phyloP scores from a whole-genome alignment of 2,797 vertebrate species.

The Urocyon cinereoargenteus region DNA sequence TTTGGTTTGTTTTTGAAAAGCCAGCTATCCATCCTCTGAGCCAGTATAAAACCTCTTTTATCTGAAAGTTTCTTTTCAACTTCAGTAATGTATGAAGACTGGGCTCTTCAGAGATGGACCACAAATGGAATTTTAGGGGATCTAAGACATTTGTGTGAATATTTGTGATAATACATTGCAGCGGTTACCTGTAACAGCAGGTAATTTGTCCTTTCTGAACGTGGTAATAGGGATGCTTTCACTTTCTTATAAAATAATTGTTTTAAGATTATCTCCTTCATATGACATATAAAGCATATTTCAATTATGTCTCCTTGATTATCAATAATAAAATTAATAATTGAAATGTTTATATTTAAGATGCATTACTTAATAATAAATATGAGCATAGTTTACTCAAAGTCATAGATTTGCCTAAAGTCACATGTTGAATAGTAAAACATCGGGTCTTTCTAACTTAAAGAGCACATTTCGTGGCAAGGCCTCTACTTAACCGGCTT shows the following conservation, averaged over 20 bases:
- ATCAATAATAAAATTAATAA: background rate
- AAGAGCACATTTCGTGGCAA: background rate
- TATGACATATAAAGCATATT: background rate
- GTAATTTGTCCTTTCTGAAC: slow-evolving; percentile 22
- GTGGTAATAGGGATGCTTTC: background rate
- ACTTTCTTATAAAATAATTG: background rate
- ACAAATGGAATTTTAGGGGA: slow-evolving; percentile 39
- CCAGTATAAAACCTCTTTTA: background rate
- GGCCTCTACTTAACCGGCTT: background rate
- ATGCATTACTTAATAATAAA: background rate
- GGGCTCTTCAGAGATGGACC: background rate
- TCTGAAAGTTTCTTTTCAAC: slow-evolving; percentile 40
- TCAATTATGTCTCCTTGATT: background rate
- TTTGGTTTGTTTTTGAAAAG: slow-evolving; percentile 64
- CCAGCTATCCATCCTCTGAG: background rate
- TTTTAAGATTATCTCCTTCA: slow-evolving; percentile 23
- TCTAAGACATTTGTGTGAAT: slow-evolving; percentile 26
- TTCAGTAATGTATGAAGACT: slow-evolving; percentile 30
- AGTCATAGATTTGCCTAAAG: background rate
- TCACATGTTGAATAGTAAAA: background rate
- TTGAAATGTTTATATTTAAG: background rate
- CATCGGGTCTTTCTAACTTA: background rate
- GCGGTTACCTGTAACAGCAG: background rate
- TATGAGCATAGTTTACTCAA: background rate
- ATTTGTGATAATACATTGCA: slow-evolving; percentile 20